These are phyloP conservation scores for Cherax destructor DNA, from an alignment of 1,140 invertebrate genomes.

Conservation along the genomic window DNA sequence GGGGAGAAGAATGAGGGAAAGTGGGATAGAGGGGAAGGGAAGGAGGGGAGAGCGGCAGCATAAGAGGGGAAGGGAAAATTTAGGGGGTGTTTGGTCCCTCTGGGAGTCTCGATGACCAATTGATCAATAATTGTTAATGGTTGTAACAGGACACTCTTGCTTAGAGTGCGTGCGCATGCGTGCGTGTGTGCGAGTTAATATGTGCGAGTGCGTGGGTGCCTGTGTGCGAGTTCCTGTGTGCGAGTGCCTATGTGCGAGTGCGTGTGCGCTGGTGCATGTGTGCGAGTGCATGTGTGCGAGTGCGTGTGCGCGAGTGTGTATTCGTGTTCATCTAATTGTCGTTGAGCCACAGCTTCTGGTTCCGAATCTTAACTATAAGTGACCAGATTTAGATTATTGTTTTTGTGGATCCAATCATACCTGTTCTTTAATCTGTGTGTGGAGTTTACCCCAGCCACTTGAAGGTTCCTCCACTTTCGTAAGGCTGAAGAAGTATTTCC, in stretches of 20 bases:
- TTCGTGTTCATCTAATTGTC: no score
- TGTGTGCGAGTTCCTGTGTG: not conserved
- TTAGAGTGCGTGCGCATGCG: not conserved
- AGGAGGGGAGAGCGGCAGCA: not conserved
- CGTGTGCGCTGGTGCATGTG: no score
- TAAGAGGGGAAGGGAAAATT: not conserved
- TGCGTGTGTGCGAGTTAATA: not conserved
- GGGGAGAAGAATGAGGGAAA: slow-evolving; percentile 4
- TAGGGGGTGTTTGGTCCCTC: not conserved
- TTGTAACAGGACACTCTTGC: slow-evolving; percentile 20
- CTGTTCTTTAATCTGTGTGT: no score
- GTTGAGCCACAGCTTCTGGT: no score
- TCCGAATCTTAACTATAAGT: no score
- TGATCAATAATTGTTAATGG: slow-evolving; percentile 64
- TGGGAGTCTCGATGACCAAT: slow-evolving; percentile 59
- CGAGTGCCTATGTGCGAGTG: no score
- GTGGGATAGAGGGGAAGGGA: slow-evolving; percentile 1
- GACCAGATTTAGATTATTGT: no score
- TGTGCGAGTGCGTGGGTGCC: not conserved
- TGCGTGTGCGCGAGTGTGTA: not conserved
- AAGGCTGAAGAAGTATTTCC: no score
- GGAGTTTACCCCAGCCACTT: no score
- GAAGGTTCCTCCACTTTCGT: no score
- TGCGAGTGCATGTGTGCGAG: not conserved
- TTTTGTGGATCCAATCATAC: no score